Evolutionary conservation across 2,113 vertebrate genomes (phyloP).

Genomic region (Nipponia nippon): DNA sequence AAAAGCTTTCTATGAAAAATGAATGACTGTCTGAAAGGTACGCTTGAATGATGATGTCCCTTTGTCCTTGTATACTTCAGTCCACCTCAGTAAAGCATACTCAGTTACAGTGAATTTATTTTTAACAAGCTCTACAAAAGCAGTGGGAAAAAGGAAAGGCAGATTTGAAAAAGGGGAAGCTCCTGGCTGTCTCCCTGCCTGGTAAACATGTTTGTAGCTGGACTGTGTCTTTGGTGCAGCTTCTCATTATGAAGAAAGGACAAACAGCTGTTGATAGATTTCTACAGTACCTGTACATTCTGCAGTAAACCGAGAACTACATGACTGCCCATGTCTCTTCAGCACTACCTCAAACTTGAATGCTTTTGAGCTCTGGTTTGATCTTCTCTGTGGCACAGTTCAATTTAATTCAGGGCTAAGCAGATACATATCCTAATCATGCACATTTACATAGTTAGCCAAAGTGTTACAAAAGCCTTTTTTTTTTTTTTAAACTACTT

Average conservation of each 20-base stretch:
- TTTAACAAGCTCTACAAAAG: neutral
- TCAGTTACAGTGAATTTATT: neutral
- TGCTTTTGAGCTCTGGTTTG: neutral
- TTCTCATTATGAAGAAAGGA: neutral
- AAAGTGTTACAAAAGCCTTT: neutral
- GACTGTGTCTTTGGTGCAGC: neutral
- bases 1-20: neutral
- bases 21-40: neutral
- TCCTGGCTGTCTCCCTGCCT: neutral
- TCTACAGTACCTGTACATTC: neutral
- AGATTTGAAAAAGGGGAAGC: neutral
- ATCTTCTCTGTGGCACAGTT: neutral
- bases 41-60: neutral
- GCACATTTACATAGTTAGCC: neutral
- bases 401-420: neutral
- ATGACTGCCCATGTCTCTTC: neutral
- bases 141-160: neutral
- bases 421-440: neutral
- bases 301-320: rapidly evolving
- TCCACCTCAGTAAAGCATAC: neutral
- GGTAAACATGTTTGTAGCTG: neutral
- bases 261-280: neutral
- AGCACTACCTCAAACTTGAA: neutral
- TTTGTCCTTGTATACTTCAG: neutral
- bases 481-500: neutral